Percentiles rank a stretch among this genome's conserved stretches.
Evolutionary conservation across 2,797 vertebrate genomes (phyloP).

Genomic region (Muscicapa comitata): DNA sequence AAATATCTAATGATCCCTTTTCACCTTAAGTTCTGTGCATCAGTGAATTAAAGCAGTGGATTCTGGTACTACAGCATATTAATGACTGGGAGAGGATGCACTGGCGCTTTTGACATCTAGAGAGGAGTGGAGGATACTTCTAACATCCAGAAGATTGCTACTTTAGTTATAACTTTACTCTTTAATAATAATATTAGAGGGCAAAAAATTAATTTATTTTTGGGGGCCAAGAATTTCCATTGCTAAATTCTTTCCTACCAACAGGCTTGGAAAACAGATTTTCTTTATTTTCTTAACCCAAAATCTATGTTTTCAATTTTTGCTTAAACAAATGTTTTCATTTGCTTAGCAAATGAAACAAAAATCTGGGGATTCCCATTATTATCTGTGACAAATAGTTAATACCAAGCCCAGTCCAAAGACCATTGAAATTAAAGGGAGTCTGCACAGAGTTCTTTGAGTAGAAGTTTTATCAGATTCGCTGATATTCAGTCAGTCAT

Average conservation of each 20-base stretch:
- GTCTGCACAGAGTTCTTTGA: not conserved
- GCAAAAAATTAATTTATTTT: not conserved
- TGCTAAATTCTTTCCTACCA: not conserved
- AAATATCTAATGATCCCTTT: not conserved
- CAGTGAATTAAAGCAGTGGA: not conserved
- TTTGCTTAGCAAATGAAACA: not conserved
- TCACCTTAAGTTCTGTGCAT: not conserved
- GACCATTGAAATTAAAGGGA: not conserved
- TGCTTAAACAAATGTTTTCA: not conserved
- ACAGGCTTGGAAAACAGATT: not conserved
- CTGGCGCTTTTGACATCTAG: not conserved
- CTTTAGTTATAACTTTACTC: not conserved
- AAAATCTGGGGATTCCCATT: not conserved
- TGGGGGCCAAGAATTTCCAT: not conserved
- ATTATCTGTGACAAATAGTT: not conserved
- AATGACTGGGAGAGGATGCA: not conserved
- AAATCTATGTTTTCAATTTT: not conserved
- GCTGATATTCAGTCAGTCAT: not conserved
- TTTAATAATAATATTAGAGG: not conserved
- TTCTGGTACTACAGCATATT: not conserved
- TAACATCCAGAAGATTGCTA: not conserved
- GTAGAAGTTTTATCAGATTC: not conserved
- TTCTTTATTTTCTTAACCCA: not conserved
- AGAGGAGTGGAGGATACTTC: not conserved
- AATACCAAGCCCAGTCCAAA: not conserved